Conservation (phyloP, 2,888 invertebrate species). For the Entomobrya proxima region DNA sequence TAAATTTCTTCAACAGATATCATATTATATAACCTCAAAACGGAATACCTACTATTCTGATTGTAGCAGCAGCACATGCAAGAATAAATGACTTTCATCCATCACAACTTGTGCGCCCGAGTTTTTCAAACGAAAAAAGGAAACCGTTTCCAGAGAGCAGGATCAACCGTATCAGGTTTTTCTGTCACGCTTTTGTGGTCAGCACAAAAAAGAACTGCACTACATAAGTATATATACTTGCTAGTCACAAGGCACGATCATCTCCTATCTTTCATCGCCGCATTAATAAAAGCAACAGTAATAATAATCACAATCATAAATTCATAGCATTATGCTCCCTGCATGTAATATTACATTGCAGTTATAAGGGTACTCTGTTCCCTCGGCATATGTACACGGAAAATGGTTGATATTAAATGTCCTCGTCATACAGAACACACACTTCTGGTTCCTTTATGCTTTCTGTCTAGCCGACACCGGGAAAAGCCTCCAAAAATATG, state of each 20-base stretch:
- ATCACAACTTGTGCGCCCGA: constrained; percentile 22
- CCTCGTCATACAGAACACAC: not conserved
- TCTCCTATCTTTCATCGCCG: constrained; percentile 46
- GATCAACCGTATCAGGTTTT: constrained; percentile 61
- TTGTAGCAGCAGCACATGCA: not conserved
- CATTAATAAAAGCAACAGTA: not conserved
- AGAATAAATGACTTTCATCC: constrained; percentile 49
- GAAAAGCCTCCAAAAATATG: not conserved
- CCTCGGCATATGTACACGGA: not conserved
- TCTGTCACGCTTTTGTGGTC: constrained; percentile 64
- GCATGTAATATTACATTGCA: no score
- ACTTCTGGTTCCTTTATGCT: not conserved
- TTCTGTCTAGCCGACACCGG: not conserved
- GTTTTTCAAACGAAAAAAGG: constrained; percentile 26
- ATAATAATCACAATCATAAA: not conserved
- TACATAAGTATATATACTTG: not conserved
- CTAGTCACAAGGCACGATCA: constrained; percentile 34
- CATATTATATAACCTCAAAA: not conserved
- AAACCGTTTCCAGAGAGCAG: not conserved
- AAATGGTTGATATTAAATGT: not conserved
- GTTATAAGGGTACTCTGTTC: no score
- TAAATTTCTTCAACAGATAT: constrained; percentile 1
- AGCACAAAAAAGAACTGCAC: not conserved
- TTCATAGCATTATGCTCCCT: no score
- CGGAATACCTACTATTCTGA: not conserved